Evolutionary conservation across 2,888 invertebrate species (phyloP).

Genomic region (Eulithis testata): DNA sequence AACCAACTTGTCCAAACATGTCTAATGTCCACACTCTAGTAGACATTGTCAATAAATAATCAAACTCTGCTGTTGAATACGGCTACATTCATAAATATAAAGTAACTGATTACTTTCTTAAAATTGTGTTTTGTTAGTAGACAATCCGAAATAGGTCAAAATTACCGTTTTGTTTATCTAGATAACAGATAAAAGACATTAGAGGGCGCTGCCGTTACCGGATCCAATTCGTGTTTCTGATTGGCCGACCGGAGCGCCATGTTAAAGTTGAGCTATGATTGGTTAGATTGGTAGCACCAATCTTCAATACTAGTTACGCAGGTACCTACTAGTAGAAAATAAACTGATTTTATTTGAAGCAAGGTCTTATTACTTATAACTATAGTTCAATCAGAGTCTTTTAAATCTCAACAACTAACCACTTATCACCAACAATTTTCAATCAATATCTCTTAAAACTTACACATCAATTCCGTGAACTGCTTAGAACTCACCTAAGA

Average conservation of each 20-base stretch:
- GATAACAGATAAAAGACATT: conserved; percentile 6
- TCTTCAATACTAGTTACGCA: background rate
- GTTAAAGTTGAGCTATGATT: background rate
- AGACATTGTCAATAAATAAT: no score
- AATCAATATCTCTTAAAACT: conserved; percentile 7
- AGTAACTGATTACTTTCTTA: background rate
- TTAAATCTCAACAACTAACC: conserved; percentile 21
- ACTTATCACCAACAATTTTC: conserved; percentile 20
- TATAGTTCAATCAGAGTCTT: conserved; percentile 20
- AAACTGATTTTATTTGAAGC: conserved; percentile 11
- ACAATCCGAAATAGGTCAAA: background rate
- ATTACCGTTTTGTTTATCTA: conserved; percentile 17
- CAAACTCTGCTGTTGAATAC: background rate
- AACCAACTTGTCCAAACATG: no score
- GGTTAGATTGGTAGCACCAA: background rate
- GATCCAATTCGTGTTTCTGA: background rate
- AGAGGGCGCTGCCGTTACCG: background rate
- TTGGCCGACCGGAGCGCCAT: background rate
- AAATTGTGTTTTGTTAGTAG: background rate
- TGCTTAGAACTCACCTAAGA: background rate
- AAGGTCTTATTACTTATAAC: conserved; percentile 3
- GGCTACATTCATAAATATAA: background rate
- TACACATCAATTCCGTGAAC: background rate
- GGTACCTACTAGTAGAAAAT: background rate
- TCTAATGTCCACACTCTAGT: no score